Percentiles rank a stretch among this genome's conserved stretches.
Evolutionary conservation across 2,888 invertebrate genomes (phyloP).

Genomic region (Oscheius sp.): DNA sequence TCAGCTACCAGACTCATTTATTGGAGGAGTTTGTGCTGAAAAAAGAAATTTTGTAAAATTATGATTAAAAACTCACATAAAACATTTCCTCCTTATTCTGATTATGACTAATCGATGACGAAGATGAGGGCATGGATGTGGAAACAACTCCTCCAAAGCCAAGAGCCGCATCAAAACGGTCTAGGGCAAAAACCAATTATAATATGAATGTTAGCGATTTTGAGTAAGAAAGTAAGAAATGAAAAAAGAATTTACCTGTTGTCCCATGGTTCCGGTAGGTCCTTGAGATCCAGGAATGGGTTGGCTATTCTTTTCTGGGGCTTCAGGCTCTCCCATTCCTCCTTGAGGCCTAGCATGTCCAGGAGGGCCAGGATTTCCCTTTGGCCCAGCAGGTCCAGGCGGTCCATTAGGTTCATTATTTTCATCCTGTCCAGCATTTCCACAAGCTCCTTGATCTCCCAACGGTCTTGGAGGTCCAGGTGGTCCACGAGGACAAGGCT

Average conservation of each 20-base stretch:
- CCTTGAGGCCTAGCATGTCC: slow-evolving; percentile 6
- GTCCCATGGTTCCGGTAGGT: slow-evolving; percentile 33
- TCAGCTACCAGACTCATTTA: slow-evolving; percentile 9
- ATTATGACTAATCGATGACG: neutral
- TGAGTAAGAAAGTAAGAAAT: too few relatives aligned
- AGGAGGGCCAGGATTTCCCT: slow-evolving; percentile 44
- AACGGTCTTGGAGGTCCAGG: slow-evolving; percentile 18
- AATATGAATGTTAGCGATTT: slow-evolving; percentile 30
- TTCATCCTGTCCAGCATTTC: slow-evolving; percentile 38
- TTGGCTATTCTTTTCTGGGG: slow-evolving; percentile 18
- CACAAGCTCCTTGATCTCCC: slow-evolving; percentile 33
- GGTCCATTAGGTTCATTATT: slow-evolving; percentile 47
- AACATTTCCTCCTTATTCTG: slow-evolving; percentile 21
- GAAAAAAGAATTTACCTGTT: too few relatives aligned
- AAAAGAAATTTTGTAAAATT: neutral
- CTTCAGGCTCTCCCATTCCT: neutral
- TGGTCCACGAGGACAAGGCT: slow-evolving; percentile 20
- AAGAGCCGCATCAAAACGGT: neutral
- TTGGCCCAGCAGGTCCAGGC: slow-evolving; percentile 37
- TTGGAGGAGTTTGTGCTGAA: slow-evolving; percentile 10
- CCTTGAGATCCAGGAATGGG: slow-evolving; percentile 58
- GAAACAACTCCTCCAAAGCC: neutral
- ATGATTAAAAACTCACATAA: slow-evolving; percentile 21
- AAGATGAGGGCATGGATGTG: neutral
- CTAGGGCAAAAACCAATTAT: slow-evolving; percentile 19